Percentiles rank a stretch among this genome's conserved stretches.
These are phyloP conservation scores for Creontiades dilutus DNA, from an alignment of 2,888 invertebrate genomes.

Conservation along the genomic window DNA sequence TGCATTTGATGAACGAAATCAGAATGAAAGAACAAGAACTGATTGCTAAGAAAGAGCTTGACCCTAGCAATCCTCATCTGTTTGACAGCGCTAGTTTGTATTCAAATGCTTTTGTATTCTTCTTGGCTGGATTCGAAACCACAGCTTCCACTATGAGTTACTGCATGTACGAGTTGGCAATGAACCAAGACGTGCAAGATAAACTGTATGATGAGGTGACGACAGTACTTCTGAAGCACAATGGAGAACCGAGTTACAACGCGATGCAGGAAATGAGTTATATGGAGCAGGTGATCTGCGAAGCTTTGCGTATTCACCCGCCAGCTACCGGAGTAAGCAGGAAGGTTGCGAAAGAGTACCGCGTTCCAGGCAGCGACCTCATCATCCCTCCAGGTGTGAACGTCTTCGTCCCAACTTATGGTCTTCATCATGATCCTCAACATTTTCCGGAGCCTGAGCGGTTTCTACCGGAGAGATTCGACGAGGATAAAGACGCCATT, in stretches of 20 bases:
- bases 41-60: conserved; percentile 34
- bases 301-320: conserved; percentile 78
- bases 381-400: conserved; percentile 77
- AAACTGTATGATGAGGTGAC: conserved; percentile 80
- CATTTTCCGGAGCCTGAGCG: conserved; percentile 82
- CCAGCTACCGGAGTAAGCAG: conserved; percentile 78
- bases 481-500: conserved; percentile 80
- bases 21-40: conserved; percentile 77
- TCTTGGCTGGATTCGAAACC: conserved; percentile 84
- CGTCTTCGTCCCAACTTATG: conserved; percentile 81
- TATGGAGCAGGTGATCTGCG: conserved; percentile 81
- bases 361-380: conserved; percentile 75
- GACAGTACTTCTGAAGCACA: conserved; percentile 78
- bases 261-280: conserved; percentile 81
- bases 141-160: conserved; percentile 83
- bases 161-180: conserved; percentile 80
- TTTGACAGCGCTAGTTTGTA: conserved; percentile 36
- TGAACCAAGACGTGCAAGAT: conserved; percentile 80
- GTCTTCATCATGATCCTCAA: conserved; percentile 83
- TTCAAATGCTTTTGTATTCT: conserved; percentile 81
- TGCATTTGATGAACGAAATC: conserved; percentile 81
- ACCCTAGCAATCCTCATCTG: background rate
- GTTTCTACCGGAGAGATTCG: conserved; percentile 83
- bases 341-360: conserved; percentile 77
- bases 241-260: conserved; percentile 80